A percentile compares a stretch with the other conserved stretches of the same genome.
These are phyloP conservation scores for Blastobasis lacticolella DNA, from an alignment of 2,888 invertebrate species.

Conservation along the genomic window DNA sequence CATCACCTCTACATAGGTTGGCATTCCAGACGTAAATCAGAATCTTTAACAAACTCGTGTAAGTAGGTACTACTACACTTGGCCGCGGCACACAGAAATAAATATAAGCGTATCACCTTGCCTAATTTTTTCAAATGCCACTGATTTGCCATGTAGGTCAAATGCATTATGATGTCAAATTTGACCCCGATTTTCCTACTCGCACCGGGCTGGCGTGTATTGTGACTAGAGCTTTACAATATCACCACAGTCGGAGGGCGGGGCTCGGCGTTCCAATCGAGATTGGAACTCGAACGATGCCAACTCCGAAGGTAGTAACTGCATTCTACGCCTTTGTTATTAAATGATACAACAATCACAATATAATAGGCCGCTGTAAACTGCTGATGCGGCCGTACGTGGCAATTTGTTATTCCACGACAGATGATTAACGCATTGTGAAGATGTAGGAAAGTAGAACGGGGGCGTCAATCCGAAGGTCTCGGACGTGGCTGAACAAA, in stretches of 20 bases:
- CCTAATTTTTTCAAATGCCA: slow-evolving; percentile 47
- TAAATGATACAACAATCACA: neutral
- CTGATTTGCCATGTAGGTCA: slow-evolving; percentile 57
- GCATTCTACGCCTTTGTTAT: neutral
- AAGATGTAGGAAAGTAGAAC: slow-evolving; percentile 66
- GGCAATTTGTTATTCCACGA: slow-evolving; percentile 22
- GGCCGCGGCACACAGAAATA: neutral
- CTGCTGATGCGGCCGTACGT: slow-evolving; percentile 3
- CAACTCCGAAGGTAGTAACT: neutral
- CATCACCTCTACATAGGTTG: no score
- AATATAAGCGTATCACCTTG: slow-evolving; percentile 20
- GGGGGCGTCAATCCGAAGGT: slow-evolving; percentile 64
- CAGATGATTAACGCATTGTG: slow-evolving; percentile 59
- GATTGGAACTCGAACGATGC: neutral
- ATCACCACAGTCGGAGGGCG: neutral
- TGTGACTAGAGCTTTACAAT: slow-evolving; percentile 7
- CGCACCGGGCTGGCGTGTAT: slow-evolving; percentile 14
- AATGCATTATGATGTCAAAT: slow-evolving; percentile 62
- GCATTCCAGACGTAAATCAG: no score
- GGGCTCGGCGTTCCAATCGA: neutral
- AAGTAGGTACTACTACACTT: no score
- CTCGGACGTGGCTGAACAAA: slow-evolving; percentile 52
- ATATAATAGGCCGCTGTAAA: slow-evolving; percentile 1
- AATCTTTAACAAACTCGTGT: no score
- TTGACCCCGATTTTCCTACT: slow-evolving; percentile 51